Evolutionary conservation across 2,888 invertebrate species (phyloP).

Genomic region (Caenorhabditis virilis): DNA sequence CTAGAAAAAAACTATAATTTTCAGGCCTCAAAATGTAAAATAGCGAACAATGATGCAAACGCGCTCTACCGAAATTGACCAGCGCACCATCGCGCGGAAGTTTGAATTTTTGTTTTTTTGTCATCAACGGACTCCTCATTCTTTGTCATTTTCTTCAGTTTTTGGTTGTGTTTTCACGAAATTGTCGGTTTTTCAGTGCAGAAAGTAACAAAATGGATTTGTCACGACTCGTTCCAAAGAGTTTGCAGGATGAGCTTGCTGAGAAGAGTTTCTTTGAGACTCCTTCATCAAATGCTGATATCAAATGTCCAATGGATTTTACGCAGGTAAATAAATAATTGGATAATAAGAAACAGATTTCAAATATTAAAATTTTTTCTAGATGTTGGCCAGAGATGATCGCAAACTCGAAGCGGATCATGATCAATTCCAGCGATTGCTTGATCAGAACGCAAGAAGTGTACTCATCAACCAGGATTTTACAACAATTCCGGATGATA

Average conservation of each 20-base stretch:
- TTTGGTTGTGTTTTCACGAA: neutral
- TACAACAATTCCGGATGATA: constrained; percentile 41
- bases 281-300: neutral
- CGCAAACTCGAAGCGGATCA: no score
- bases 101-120: neutral
- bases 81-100: neutral
- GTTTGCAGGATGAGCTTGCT: neutral
- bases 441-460: constrained; percentile 76
- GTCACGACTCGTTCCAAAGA: neutral
- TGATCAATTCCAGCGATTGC: no score
- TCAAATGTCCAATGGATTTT: constrained; percentile 1
- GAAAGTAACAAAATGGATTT: neutral
- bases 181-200: neutral
- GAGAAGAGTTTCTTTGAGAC: no score
- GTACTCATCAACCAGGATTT: constrained; percentile 28
- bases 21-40: neutral
- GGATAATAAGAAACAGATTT: no score
- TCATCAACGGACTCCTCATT: neutral
- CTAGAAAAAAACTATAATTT: neutral
- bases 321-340: neutral
- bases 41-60: neutral
- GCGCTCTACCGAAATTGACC: neutral
- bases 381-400: no score
- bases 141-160: neutral
- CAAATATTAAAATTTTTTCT: no score